Conservation (phyloP, 2,888 invertebrate genomes). For the Agrilus mali region DNA sequence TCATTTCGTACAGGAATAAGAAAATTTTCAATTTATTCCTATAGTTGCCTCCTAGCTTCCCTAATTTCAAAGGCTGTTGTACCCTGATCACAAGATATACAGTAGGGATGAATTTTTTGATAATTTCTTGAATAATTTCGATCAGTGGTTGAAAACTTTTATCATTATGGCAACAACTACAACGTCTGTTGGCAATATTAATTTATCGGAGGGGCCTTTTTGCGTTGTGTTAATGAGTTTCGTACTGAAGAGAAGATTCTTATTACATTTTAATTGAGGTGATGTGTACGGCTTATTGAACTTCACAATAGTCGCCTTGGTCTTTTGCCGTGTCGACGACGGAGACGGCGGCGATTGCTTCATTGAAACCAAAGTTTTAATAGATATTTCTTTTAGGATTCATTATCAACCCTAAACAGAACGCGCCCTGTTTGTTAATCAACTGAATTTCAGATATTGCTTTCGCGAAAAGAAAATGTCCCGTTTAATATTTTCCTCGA, state of each 20-base stretch:
- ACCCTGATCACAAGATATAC: too few species aligned
- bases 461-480: too few species aligned
- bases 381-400: slow-evolving; percentile 36
- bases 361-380: slow-evolving; percentile 36
- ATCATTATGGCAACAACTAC: slow-evolving; percentile 18
- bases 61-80: too few species aligned
- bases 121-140: too few species aligned
- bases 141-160: slow-evolving; percentile 8
- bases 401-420: slow-evolving; percentile 32
- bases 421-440: slow-evolving; percentile 23
- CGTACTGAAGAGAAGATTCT: slow-evolving; percentile 34
- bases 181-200: slow-evolving; percentile 25
- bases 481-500: too few species aligned
- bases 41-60: too few species aligned
- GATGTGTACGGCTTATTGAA: slow-evolving; percentile 35
- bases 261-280: slow-evolving; percentile 39
- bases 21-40: too few species aligned
- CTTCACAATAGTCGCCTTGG: slow-evolving; percentile 26
- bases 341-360: slow-evolving; percentile 1
- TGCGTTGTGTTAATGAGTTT: slow-evolving; percentile 36
- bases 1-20: too few species aligned
- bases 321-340: slow-evolving; percentile 16
- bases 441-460: slow-evolving; percentile 31
- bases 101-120: too few species aligned
- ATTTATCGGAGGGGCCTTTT: slow-evolving; percentile 28